phyloP scores from a whole-genome alignment of 2,888 invertebrate genomes.

The Spodoptera exigua region DNA sequence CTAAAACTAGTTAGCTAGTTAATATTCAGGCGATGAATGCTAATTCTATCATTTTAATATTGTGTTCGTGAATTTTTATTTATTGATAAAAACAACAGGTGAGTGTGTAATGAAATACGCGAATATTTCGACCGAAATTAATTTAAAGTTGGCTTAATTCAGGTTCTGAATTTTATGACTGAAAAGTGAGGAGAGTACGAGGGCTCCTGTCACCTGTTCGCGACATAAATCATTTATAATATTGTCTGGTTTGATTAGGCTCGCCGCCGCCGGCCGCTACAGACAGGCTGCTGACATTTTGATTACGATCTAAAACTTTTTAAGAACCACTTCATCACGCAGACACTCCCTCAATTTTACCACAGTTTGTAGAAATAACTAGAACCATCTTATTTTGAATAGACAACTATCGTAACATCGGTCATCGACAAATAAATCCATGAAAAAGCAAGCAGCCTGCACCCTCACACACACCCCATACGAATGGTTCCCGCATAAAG shows the following conservation, averaged over 20 bases:
- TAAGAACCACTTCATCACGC: conserved; percentile 2
- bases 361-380: too few species aligned
- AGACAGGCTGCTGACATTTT: conserved; percentile 13
- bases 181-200: too few species aligned
- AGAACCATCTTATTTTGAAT: too few species aligned
- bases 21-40: conserved; percentile 28
- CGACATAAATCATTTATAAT: conserved; percentile 1
- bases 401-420: too few species aligned
- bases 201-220: too few species aligned
- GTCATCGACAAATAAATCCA: too few species aligned
- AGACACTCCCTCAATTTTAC: not conserved
- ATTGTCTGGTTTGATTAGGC: not conserved
- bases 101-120: conserved; percentile 10
- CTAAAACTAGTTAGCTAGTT: conserved; percentile 17
- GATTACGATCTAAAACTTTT: conserved; percentile 4
- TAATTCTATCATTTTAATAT: conserved; percentile 20
- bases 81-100: conserved; percentile 20
- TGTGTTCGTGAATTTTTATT: conserved; percentile 5
- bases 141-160: too few species aligned
- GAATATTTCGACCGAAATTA: not conserved
- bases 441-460: too few species aligned
- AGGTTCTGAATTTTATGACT: too few species aligned
- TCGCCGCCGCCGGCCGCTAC: not conserved
- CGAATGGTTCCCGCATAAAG: too few species aligned
- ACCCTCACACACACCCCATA: too few species aligned